Conservation (phyloP, 2,888 invertebrate genomes). For the Dyspetes luteomarginatus region DNA sequence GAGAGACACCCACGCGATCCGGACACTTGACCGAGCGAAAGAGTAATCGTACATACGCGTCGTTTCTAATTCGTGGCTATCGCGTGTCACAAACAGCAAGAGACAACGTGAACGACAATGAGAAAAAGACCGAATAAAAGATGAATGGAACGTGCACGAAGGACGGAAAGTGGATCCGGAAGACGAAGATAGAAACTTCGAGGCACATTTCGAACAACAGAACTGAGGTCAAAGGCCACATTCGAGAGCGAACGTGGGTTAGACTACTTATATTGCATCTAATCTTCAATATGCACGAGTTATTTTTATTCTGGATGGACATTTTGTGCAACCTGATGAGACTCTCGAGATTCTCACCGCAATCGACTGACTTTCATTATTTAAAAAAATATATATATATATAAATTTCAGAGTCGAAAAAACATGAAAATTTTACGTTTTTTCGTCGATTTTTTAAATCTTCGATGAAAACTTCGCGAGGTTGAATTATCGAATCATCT, state of each 20-base stretch:
- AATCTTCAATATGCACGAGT: not conserved
- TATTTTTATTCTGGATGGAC: not conserved
- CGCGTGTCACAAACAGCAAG: conserved; percentile 48
- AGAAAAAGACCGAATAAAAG: not conserved
- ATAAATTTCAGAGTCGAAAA: no score
- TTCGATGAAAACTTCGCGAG: no score
- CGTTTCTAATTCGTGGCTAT: conserved; percentile 65
- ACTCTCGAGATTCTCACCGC: not conserved
- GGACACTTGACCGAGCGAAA: conserved; percentile 74
- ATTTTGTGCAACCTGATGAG: not conserved
- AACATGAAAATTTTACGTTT: no score
- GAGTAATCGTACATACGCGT: not conserved
- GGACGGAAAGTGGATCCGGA: conserved; percentile 56
- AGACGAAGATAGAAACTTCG: conserved; percentile 33
- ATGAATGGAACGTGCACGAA: conserved; percentile 23
- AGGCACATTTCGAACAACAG: not conserved
- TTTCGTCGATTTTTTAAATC: no score
- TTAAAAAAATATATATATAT: no score
- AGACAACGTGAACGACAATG: conserved; percentile 33
- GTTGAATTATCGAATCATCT: no score
- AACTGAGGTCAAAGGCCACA: conserved; percentile 15
- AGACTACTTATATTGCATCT: not conserved
- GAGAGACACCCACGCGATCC: conserved; percentile 76
- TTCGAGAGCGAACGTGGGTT: not conserved
- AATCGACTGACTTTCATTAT: no score